phyloP scores from a whole-genome alignment of 2,888 invertebrate genomes.

The Heteromurus nitidus region DNA sequence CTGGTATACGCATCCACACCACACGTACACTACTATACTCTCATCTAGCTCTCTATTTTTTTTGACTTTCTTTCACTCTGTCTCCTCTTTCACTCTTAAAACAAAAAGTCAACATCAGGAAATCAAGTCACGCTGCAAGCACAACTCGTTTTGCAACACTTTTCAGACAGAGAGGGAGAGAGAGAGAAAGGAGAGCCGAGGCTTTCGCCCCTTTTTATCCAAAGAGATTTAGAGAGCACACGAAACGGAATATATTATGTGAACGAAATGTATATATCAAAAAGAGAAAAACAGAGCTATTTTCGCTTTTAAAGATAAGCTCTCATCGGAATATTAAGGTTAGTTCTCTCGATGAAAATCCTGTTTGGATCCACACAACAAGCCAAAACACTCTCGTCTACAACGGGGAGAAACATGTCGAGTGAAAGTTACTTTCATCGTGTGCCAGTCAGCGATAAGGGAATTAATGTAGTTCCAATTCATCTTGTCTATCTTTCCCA shows the following conservation, averaged over 20 bases:
- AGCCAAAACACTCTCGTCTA: not conserved
- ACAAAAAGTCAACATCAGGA: conserved; percentile 39
- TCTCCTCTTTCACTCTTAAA: conserved; percentile 10
- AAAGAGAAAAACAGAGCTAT: not conserved
- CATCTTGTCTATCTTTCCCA: not conserved
- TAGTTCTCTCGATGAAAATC: not conserved
- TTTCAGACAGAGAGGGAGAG: conserved; percentile 9
- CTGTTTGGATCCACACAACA: not conserved
- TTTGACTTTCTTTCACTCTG: not conserved
- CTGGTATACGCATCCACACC: not conserved
- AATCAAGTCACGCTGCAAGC: conserved; percentile 48
- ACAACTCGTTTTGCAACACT: conserved; percentile 38
- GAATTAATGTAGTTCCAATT: conserved; percentile 34
- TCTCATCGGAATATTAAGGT: conserved; percentile 6
- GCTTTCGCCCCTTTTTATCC: conserved; percentile 17
- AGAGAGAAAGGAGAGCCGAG: not conserved
- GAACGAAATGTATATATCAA: not conserved
- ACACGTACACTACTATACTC: not conserved
- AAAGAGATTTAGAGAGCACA: conserved; percentile 28
- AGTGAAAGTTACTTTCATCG: conserved; percentile 1
- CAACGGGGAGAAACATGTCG: not conserved
- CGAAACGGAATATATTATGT: not conserved
- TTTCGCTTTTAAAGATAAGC: not conserved
- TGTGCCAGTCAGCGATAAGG: conserved; percentile 30
- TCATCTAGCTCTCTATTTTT: too few relatives aligned